These are phyloP conservation scores for Ophion costatus DNA, from an alignment of 2,888 invertebrate genomes.

Conservation along the genomic window DNA sequence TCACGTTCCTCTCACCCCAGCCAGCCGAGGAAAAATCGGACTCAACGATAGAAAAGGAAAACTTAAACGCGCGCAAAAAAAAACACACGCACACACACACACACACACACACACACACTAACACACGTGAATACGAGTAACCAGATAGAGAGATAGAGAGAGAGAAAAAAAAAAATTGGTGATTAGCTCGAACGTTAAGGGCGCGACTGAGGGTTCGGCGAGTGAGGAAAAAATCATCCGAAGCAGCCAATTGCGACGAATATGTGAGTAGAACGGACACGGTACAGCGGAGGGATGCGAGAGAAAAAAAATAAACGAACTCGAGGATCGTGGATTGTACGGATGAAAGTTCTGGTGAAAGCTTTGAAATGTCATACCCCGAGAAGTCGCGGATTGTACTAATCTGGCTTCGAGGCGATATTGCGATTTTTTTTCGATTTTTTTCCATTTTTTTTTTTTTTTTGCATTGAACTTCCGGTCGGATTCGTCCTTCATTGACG, in stretches of 20 bases:
- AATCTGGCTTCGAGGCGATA: no score
- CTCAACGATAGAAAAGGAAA: neutral
- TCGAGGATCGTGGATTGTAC: no score
- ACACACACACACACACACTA: no score
- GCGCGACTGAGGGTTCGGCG: constrained; percentile 20
- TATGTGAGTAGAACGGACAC: constrained; percentile 49
- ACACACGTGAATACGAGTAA: no score
- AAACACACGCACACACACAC: no score
- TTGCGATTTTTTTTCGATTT: no score
- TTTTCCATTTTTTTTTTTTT: neutral
- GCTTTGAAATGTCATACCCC: neutral
- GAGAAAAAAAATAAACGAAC: neutral
- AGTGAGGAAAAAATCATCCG: constrained; percentile 23
- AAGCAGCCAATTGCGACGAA: constrained; percentile 51
- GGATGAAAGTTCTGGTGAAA: no score
- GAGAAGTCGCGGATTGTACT: no score
- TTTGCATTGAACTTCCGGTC: neutral
- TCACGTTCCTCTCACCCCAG: neutral
- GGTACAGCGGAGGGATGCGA: neutral
- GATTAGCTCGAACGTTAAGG: constrained; percentile 5
- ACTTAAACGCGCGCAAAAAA: no score
- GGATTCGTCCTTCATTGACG: constrained; percentile 45
- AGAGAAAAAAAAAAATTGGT: neutral
- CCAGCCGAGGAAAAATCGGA: no score
- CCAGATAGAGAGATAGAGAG: no score